These are phyloP conservation scores for Falcaria lacertinaria DNA, from an alignment of 2,888 invertebrate genomes.

Conservation along the genomic window DNA sequence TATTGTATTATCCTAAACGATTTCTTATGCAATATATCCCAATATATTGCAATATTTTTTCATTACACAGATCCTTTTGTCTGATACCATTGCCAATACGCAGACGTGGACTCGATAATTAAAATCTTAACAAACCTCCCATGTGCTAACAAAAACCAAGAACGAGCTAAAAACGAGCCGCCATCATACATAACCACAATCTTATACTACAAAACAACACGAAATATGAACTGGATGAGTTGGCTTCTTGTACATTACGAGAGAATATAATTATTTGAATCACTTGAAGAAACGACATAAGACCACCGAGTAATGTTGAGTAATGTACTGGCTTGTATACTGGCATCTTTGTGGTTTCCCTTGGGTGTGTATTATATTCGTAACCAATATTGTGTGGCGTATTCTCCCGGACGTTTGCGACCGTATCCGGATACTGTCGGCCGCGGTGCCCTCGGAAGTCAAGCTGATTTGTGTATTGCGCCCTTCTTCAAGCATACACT, in stretches of 20 bases:
- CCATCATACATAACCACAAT: background rate
- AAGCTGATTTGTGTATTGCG: conserved; percentile 25
- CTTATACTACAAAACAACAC: background rate
- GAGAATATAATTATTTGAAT: conserved; percentile 13
- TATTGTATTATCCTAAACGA: too few relatives aligned
- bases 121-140: too few relatives aligned
- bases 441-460: conserved; percentile 19
- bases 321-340: conserved; percentile 19
- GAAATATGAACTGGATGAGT: background rate
- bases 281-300: conserved; percentile 19
- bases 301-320: conserved; percentile 24
- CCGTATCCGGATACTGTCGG: conserved; percentile 16
- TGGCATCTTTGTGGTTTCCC: conserved; percentile 1
- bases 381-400: background rate
- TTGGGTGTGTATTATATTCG: conserved; percentile 4
- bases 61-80: too few relatives aligned
- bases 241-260: background rate
- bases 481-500: conserved; percentile 8
- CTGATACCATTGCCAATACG: too few relatives aligned
- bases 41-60: too few relatives aligned
- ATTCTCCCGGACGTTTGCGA: conserved; percentile 4
- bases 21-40: too few relatives aligned
- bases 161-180: too few relatives aligned
- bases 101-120: too few relatives aligned
- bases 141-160: too few relatives aligned